phyloP scores from a whole-genome alignment of 2,113 vertebrate species.

The Stomatorhinus ivindoensis region DNA sequence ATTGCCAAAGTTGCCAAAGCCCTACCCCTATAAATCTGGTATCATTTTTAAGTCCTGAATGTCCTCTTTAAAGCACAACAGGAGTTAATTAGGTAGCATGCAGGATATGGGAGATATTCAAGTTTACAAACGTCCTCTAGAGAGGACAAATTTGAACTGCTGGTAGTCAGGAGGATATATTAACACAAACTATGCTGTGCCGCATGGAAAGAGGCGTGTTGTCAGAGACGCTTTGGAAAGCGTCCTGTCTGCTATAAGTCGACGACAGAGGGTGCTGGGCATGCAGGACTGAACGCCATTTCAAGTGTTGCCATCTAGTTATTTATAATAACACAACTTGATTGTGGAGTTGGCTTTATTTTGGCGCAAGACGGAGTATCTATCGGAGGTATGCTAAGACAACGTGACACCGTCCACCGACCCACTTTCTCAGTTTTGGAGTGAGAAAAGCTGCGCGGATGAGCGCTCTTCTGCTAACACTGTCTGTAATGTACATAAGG shows the following conservation, averaged over 20 bases:
- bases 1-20: no score
- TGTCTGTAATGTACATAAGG: conserved; percentile 18
- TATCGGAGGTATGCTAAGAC: not conserved
- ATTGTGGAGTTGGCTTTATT: not conserved
- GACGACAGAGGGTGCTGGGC: not conserved
- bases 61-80: no score
- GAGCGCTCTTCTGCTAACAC: conserved; percentile 21
- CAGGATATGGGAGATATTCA: no score
- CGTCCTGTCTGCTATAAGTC: not conserved
- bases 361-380: not conserved
- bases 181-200: not conserved
- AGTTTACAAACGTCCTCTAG: no score
- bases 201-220: not conserved
- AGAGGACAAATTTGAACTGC: no score
- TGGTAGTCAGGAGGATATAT: no score
- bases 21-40: no score
- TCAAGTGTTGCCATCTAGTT: not conserved
- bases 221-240: not conserved
- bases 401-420: not conserved
- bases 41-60: no score
- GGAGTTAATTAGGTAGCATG: no score
- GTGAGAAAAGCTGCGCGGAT: conserved; percentile 13
- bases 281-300: not conserved
- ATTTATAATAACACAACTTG: not conserved
- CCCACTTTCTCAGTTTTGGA: not conserved